A percentile compares a stretch with the other conserved stretches of the same genome.
Evolutionary conservation across 2,888 invertebrate genomes (phyloP).

Genomic region (Elegia similella): DNA sequence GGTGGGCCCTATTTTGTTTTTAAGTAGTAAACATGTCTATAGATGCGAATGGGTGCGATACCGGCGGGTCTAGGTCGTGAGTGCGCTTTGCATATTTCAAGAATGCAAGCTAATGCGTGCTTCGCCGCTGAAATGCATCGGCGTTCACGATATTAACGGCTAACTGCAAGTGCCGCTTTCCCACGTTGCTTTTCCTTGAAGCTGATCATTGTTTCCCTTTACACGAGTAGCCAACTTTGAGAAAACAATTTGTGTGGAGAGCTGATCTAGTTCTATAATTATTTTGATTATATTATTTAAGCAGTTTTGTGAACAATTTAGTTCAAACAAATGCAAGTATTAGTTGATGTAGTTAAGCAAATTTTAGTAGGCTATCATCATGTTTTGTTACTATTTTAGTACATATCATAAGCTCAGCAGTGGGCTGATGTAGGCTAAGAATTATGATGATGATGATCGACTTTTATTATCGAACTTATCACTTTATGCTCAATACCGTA

Average conservation of each 20-base stretch:
- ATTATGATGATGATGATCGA: too few relatives aligned
- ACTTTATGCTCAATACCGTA: too few relatives aligned
- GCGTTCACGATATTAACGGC: constrained; percentile 59
- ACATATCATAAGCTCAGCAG: too few relatives aligned
- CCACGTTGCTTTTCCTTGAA: constrained; percentile 52
- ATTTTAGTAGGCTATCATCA: too few relatives aligned
- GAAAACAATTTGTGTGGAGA: neutral
- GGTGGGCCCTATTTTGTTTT: too few relatives aligned
- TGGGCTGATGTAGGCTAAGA: too few relatives aligned
- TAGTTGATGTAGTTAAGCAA: too few relatives aligned
- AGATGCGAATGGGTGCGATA: neutral
- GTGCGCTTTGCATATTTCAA: constrained; percentile 77
- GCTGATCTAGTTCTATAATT: constrained; percentile 7
- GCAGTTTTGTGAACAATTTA: constrained; percentile 6
- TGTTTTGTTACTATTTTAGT: too few relatives aligned
- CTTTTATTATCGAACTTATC: too few relatives aligned
- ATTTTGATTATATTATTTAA: constrained; percentile 7
- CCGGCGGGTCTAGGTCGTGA: constrained; percentile 56
- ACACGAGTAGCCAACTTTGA: neutral
- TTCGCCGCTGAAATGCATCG: constrained; percentile 68
- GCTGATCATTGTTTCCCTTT: constrained; percentile 37
- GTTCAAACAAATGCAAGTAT: too few relatives aligned
- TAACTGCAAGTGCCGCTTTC: constrained; percentile 49
- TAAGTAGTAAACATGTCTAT: too few relatives aligned
- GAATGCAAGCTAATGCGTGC: constrained; percentile 70